These are phyloP conservation scores for Corythaixoides concolor DNA, from an alignment of 2,113 vertebrate species.

Conservation along the genomic window DNA sequence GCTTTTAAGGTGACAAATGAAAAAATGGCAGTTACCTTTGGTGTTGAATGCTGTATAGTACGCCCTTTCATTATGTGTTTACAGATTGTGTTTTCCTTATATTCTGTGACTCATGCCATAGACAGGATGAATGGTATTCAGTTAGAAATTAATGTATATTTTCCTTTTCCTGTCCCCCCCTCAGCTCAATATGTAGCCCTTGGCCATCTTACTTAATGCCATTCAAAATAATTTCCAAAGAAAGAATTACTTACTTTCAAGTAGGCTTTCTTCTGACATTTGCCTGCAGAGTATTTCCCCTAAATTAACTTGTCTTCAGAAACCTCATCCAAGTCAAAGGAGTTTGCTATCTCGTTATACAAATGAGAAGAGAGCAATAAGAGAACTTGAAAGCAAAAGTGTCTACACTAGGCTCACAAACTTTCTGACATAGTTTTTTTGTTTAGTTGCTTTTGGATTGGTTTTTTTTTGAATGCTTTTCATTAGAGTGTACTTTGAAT, in stretches of 20 bases:
- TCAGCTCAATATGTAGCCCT: not conserved
- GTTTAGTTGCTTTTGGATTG: accelerated
- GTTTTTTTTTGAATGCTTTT: not conserved
- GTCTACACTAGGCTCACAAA: not conserved
- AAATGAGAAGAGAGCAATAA: not conserved
- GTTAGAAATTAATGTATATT: not conserved
- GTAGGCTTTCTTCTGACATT: not conserved
- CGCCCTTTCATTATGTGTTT: not conserved
- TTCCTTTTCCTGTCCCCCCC: not conserved
- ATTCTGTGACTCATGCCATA: not conserved
- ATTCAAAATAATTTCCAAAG: not conserved
- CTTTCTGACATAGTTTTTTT: not conserved
- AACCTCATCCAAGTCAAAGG: accelerated
- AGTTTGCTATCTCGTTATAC: not conserved
- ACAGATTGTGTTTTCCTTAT: not conserved
- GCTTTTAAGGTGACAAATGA: not conserved
- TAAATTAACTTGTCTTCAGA: not conserved
- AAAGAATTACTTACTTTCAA: not conserved
- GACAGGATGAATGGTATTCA: not conserved
- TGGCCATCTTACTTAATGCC: not conserved
- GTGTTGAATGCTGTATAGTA: not conserved
- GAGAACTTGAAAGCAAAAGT: not conserved
- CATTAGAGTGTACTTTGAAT: not conserved
- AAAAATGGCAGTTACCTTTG: not conserved
- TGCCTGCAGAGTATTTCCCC: not conserved